Base-by-base conservation (phyloP, 2,888 invertebrate species). In the Caradrina kadenii region DNA sequence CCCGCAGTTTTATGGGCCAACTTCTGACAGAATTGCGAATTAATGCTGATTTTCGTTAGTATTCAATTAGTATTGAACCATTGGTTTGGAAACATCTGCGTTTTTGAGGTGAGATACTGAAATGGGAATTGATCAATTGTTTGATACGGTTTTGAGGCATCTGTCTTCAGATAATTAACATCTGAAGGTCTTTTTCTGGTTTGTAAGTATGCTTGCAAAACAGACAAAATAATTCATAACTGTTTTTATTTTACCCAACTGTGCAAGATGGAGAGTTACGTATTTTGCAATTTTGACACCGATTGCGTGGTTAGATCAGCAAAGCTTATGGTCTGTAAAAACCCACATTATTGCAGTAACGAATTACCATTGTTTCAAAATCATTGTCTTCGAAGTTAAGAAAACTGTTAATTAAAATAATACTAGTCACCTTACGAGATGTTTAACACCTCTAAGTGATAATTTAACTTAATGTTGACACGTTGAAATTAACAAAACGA, bases 1-100 rank as follows among this genome's bases (percentile, higher is more conserved):
- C 63, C 59, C 63, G 49, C 52, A 73, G 69, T 81, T 82, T 83
- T 81, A 82, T 77, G 58, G 65, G 49, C 58, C 49, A 84, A 82
- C 71, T 84, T 82, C 62, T 72, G 73, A 66, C 65, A 71, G 74
- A 69, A 82, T 81, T 66, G 73, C 79, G 71, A 84, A 83, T 84
- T 84, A 74, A 84, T 84, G 81, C 79, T 69, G 82, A 77, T 84
- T 84, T 82, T 70, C 74, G 65, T 75, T 63, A 55, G 69, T 77
- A 79, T 82, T 82, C 79, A 81, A 82, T 83, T 80, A 76, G 74
- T 58, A 73, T 68, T 61, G 72, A 61, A 39, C 63, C 73, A 79
- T 76, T 49, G 75, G 66, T 61, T 73, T 66, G 69, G 73, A 54
- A 81, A 62, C 82, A 83, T 68, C 80, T 83, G 82, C 69, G 60